Percentiles rank a stretch among this genome's conserved stretches.
phyloP scores from a whole-genome alignment of 2,113 vertebrate species.

The Callipepla californica region DNA sequence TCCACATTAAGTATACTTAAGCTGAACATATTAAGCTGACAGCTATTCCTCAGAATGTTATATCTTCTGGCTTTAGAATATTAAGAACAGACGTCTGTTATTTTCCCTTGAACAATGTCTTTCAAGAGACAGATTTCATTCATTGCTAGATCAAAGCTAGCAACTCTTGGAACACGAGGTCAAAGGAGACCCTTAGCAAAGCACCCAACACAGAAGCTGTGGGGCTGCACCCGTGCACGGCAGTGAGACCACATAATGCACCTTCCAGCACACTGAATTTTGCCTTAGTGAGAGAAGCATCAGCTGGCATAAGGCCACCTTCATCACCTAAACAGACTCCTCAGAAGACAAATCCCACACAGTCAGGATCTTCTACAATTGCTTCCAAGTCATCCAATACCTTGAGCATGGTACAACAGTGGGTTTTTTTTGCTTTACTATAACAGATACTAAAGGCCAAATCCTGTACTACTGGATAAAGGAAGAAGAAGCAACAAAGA shows the following conservation, averaged over 20 bases:
- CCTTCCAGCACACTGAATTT: fast-evolving
- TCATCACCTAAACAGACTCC: fast-evolving
- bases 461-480: background rate
- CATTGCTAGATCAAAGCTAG: background rate
- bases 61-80: background rate
- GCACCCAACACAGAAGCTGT: fast-evolving
- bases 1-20: background rate
- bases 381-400: background rate
- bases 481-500: background rate
- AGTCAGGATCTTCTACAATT: background rate
- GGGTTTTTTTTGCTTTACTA: fast-evolving
- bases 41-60: background rate
- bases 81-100: background rate
- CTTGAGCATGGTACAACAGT: fast-evolving
- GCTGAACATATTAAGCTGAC: fast-evolving
- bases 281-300: background rate
- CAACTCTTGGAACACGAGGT: background rate
- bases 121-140: background rate
- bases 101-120: background rate
- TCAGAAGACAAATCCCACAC: background rate
- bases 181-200: background rate
- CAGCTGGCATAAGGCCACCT: background rate
- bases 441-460: no score
- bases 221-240: fast-evolving
- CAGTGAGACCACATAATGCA: fast-evolving